Evolutionary conservation across 2,797 vertebrate species (phyloP).

Genomic region (Rhinoraja longicauda): DNA sequence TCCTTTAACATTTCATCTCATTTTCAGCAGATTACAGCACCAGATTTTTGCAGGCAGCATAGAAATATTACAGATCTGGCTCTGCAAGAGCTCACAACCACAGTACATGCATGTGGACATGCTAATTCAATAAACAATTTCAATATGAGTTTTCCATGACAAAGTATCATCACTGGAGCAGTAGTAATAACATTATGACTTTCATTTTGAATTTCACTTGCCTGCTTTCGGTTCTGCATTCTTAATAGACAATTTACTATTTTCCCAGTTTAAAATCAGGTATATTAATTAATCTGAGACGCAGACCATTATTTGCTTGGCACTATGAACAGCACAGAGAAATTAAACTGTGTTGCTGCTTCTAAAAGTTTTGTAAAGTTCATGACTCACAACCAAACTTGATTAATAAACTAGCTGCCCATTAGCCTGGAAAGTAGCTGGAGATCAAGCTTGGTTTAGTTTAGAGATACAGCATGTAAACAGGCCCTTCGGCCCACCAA

Average conservation of each 20-base stretch:
- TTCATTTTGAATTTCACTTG: background rate
- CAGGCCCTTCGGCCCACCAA: too few relatives aligned
- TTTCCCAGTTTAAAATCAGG: background rate
- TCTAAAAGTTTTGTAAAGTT: background rate
- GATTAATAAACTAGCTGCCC: background rate
- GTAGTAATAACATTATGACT: background rate
- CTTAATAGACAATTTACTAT: background rate
- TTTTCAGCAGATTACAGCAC: background rate
- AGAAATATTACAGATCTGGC: background rate
- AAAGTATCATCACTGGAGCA: background rate
- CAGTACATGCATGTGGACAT: background rate
- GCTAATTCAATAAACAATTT: background rate
- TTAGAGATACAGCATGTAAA: too few relatives aligned
- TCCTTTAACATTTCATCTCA: background rate
- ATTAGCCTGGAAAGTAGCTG: background rate
- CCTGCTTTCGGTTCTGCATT: background rate
- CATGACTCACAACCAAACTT: background rate
- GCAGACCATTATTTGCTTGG: background rate
- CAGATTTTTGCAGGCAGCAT: background rate
- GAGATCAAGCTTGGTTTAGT: too few relatives aligned
- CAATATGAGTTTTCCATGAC: background rate
- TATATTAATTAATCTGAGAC: background rate
- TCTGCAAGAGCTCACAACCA: background rate
- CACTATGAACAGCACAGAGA: background rate
- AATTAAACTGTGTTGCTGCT: background rate